Evolutionary conservation across 2,888 invertebrate species (phyloP).

Genomic region (Hemaris fuciformis): DNA sequence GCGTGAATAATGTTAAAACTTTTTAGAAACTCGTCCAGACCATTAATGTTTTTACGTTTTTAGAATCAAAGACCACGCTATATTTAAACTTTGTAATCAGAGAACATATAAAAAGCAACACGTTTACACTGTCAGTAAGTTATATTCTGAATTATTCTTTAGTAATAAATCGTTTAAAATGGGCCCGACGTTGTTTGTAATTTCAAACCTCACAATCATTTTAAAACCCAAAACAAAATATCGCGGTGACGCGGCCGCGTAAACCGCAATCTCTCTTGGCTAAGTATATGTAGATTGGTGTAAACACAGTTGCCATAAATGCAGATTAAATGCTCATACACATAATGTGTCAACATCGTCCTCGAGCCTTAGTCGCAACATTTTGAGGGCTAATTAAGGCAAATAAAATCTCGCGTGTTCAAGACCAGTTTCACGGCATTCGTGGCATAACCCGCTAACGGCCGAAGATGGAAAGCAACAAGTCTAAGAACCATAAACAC

Average conservation of each 20-base stretch:
- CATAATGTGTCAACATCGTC: conserved; percentile 4
- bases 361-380: neutral
- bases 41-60: too few relatives aligned
- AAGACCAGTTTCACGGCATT: conserved; percentile 52
- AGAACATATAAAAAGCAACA: too few relatives aligned
- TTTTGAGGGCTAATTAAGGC: conserved; percentile 50
- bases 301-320: conserved; percentile 6
- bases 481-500: conserved; percentile 28
- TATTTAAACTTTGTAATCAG: too few relatives aligned
- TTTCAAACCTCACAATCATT: neutral
- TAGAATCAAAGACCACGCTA: too few relatives aligned
- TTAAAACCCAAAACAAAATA: neutral
- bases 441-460: conserved; percentile 38
- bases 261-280: neutral
- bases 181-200: too few relatives aligned
- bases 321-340: conserved; percentile 5
- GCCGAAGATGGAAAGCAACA: conserved; percentile 48
- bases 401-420: conserved; percentile 63
- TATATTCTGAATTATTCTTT: too few relatives aligned
- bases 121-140: too few relatives aligned
- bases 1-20: too few relatives aligned
- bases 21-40: too few relatives aligned
- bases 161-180: too few relatives aligned
- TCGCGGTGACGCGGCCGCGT: neutral
- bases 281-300: neutral